A percentile compares a stretch with the other conserved stretches of the same genome.
These are phyloP conservation scores for Hypercompe scribonia DNA, from an alignment of 2,888 invertebrate species.

Conservation along the genomic window DNA sequence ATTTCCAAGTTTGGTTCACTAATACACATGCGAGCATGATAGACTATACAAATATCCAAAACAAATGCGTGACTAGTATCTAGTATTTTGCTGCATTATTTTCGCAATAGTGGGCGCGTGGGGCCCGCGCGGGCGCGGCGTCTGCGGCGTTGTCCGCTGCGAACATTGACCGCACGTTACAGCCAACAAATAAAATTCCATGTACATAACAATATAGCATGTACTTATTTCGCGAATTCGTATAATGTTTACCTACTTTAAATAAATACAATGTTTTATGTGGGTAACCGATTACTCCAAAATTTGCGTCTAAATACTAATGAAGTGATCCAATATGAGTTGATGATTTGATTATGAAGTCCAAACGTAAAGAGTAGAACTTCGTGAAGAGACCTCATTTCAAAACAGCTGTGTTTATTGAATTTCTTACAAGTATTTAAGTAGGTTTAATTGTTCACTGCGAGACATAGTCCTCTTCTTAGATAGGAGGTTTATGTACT, in stretches of 20 bases:
- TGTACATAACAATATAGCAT: background rate
- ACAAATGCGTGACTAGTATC: constrained; percentile 54
- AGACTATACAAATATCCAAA: constrained; percentile 57
- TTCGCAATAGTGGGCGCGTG: constrained; percentile 72
- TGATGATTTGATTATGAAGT: background rate
- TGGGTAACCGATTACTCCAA: background rate
- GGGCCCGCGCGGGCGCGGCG: constrained; percentile 66
- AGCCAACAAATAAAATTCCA: constrained; percentile 50
- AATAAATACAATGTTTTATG: background rate
- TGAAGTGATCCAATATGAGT: background rate
- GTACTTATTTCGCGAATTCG: background rate
- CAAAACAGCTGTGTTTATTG: background rate
- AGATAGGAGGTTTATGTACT: no score
- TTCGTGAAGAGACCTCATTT: no score
- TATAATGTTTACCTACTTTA: background rate
- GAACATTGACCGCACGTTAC: constrained; percentile 76
- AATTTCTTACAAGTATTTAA: background rate
- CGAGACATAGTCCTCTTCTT: no score
- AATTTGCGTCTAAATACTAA: background rate
- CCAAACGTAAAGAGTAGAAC: background rate
- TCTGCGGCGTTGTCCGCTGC: constrained; percentile 50
- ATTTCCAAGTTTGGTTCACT: constrained; percentile 40
- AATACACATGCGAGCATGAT: constrained; percentile 47
- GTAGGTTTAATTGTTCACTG: no score
- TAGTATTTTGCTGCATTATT: constrained; percentile 69